A percentile compares a stretch with the other conserved stretches of the same genome.
Conservation (phyloP, 2,888 invertebrate species). For the Notodonta ziczac region DNA sequence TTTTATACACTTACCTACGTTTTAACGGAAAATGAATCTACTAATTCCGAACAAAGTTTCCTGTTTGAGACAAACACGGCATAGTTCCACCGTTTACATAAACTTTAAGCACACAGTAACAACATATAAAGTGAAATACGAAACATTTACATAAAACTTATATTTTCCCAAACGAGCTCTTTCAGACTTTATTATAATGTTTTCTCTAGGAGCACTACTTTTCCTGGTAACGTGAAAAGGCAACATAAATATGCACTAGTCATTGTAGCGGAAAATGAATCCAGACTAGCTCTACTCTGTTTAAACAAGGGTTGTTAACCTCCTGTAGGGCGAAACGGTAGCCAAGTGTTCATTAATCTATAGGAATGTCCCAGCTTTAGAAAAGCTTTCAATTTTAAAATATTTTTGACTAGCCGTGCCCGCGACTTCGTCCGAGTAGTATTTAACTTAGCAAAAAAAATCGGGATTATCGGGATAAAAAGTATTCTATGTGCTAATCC, state of each 20-base stretch:
- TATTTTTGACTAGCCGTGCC: no score
- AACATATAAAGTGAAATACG: background rate
- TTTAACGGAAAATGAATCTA: no score
- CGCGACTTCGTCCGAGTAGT: no score
- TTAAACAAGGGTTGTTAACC: conserved; percentile 79
- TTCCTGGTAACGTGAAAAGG: conserved; percentile 37
- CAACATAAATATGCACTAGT: conserved; percentile 66
- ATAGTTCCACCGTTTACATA: background rate
- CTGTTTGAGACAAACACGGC: background rate
- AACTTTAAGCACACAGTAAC: background rate
- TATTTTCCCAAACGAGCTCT: background rate
- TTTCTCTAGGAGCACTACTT: conserved; percentile 19
- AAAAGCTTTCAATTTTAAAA: background rate
- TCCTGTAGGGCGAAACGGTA: conserved; percentile 49
- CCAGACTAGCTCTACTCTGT: conserved; percentile 59
- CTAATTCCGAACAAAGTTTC: no score
- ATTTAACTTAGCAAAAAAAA: no score
- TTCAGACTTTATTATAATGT: conserved; percentile 3
- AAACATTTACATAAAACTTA: background rate
- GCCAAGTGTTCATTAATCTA: background rate
- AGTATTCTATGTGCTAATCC: no score
- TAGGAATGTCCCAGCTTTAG: background rate
- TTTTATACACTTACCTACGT: no score
- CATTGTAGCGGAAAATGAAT: conserved; percentile 65
- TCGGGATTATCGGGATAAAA: no score